phyloP scores from a whole-genome alignment of 2,113 vertebrate species.

The Solea solea region DNA sequence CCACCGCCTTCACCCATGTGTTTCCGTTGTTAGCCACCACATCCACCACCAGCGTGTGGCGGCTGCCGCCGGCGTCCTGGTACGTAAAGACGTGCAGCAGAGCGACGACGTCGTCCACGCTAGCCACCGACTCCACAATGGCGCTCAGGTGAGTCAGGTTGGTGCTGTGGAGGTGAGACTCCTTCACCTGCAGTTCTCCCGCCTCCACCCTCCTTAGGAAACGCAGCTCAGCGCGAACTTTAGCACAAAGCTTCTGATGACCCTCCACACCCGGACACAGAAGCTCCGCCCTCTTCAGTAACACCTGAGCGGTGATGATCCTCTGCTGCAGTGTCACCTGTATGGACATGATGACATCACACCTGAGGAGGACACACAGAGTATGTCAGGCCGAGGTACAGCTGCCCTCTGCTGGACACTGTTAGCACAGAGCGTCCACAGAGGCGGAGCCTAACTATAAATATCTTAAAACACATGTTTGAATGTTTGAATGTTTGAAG shows the following conservation, averaged over 20 bases:
- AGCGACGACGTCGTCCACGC: slow-evolving; percentile 86
- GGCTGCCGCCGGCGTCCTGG: slow-evolving; percentile 80
- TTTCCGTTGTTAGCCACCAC: slow-evolving; percentile 92
- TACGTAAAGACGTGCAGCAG: slow-evolving; percentile 92
- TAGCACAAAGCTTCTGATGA: slow-evolving; percentile 89
- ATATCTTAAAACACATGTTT: no score
- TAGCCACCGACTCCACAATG: slow-evolving; percentile 89
- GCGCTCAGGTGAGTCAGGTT: slow-evolving; percentile 94
- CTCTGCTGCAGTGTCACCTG: slow-evolving; percentile 86
- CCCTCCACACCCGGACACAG: slow-evolving; percentile 89
- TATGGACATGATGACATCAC: slow-evolving; percentile 90
- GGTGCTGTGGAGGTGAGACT: slow-evolving; percentile 95
- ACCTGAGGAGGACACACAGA: slow-evolving; percentile 63
- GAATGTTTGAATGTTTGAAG: no score
- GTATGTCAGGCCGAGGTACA: no score
- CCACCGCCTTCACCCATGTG: slow-evolving; percentile 96
- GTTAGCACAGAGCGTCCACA: no score
- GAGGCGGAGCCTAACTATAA: no score
- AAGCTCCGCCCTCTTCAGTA: slow-evolving; percentile 87
- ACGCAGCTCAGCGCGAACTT: slow-evolving; percentile 91
- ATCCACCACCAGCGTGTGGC: slow-evolving; percentile 90
- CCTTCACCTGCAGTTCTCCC: slow-evolving; percentile 88
- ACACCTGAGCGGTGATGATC: slow-evolving; percentile 85
- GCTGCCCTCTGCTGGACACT: no score
- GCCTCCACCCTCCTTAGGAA: slow-evolving; percentile 90